Evolutionary conservation across 2,797 vertebrate genomes (phyloP), one percentile per base, ranked within the genome.

Genomic region (Chrosomus eos): DNA sequence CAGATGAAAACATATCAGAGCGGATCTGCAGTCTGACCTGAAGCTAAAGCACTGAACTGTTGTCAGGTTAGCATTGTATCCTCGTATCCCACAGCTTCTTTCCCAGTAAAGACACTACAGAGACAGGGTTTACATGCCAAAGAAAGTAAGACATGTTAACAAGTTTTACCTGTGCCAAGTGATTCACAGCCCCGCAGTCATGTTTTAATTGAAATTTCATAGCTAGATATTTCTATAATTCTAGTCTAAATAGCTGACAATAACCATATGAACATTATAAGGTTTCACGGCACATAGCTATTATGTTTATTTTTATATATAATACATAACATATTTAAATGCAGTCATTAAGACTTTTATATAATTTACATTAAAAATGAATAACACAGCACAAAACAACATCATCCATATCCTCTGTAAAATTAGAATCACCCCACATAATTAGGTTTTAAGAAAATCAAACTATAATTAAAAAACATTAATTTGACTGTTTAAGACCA

Each of bases 1-100:
- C 1, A 77, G 73, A 83, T 77, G 48, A 77, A 83, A 77, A 58
- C 62, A 55, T 75, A 48, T 83, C 82, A 67, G 48, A 58, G 72
- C 4, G 1, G 8, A 83, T 67, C 33, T 58, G 26, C 19, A 38
- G 26, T 77, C 73, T 77, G 62, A 77, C 73, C 81, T 5, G 26
- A 55, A 68, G 82, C 45, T 38, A 76, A 83, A 68, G 60, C 16
- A 26, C 45, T 58, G 62, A 77, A 83, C 68, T 68, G 19, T 58
- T 76, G 82, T 68, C 73, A 68, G 26, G 62, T 45, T 75, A 67
- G 43, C 31, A 26, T 3, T 26, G 23, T 75, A 38, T 75, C 40
- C 21, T 33, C 23, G 48, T 48, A 75, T 70, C 62, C 51, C 62
- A 67, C 48, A 58, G n/a, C 51, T 68, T 67, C 64, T 55, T 38